Base-by-base conservation (phyloP, 2,113 vertebrate species). In the Ondatra zibethicus region DNA sequence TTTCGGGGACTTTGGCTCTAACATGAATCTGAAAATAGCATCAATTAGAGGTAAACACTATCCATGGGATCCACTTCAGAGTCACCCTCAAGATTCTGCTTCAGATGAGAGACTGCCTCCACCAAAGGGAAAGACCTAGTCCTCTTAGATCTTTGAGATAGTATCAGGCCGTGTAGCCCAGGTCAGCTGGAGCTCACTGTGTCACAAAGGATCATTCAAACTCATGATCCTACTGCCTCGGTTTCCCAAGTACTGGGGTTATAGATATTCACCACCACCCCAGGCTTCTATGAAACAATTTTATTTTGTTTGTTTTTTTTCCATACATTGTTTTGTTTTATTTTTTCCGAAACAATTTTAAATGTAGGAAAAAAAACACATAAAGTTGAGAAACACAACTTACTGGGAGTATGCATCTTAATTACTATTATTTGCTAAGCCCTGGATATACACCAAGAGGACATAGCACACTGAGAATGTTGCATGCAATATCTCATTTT, bases 301-400 rank as follows among this genome's bases (percentile, higher is more conserved):
- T 94, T 91, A 88, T n/a, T n/a, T n/a, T n/a, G n/a, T n/a, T n/a
- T n/a, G n/a, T n/a, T n/a, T n/a, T n/a, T n/a, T n/a, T n/a, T n/a
- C n/a, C n/a, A n/a, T n/a, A n/a, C n/a, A n/a, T n/a, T n/a, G n/a
- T n/a, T n/a, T n/a, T n/a, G n/a, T n/a, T n/a, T n/a, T n/a, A n/a
- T n/a, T n/a, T n/a, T n/a, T n/a, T n/a, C n/a, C n/a, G 39, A 81
- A 75, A 55, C 85, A 81, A 58, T 95, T 93, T 94, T 91, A 88
- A 81, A 92, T 31, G 87, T 4, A 75, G 27, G 27, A 73, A 96
- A 39, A 84, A 50, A 94, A 81, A 31, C 58, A 68, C 19, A 42
- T 6, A 92, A 12, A 14, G 14, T 75, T 85, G 9, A 47, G 19
- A n/a, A 45, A 3, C 39, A 50, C 76, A 31, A 58, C 36, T 87